phyloP scores from a whole-genome alignment of 2,888 invertebrate genomes.

The Sphinx pinastri region DNA sequence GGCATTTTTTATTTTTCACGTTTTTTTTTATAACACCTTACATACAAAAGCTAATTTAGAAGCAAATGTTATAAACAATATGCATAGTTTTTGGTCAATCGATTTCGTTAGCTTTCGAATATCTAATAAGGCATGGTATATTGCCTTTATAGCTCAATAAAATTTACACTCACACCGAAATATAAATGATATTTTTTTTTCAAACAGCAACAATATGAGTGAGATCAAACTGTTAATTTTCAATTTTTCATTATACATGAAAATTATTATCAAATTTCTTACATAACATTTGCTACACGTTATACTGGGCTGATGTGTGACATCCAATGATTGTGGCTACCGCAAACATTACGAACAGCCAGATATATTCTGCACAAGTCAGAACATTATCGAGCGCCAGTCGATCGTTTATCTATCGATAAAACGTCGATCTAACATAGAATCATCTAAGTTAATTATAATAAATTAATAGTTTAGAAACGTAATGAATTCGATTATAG shows the following conservation, averaged over 20 bases:
- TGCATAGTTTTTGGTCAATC: constrained; percentile 70
- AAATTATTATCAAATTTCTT: constrained; percentile 17
- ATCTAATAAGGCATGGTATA: constrained; percentile 66
- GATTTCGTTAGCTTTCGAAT: constrained; percentile 56
- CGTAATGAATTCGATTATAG: constrained; percentile 1
- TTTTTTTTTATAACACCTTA: constrained; percentile 57
- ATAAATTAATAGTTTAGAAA: constrained; percentile 5
- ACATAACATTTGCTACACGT: not conserved
- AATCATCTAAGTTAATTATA: constrained; percentile 1
- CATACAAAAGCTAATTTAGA: constrained; percentile 67
- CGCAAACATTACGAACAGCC: not conserved
- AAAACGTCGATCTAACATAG: not conserved
- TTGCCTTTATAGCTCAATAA: constrained; percentile 57
- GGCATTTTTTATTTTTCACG: constrained; percentile 55
- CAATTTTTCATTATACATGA: constrained; percentile 40
- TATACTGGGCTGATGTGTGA: constrained; percentile 10
- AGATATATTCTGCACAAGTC: not conserved
- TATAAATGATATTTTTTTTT: constrained; percentile 34
- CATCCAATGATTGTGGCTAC: not conserved
- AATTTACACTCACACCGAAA: constrained; percentile 50
- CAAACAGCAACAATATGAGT: constrained; percentile 65
- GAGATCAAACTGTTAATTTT: constrained; percentile 73
- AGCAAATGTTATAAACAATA: constrained; percentile 53
- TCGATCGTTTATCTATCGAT: constrained; percentile 12
- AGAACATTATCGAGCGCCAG: not conserved